Evolutionary conservation across 2,797 vertebrate species (phyloP), one percentile per base, ranked within the genome.

Genomic region (Anguilla pacifica): DNA sequence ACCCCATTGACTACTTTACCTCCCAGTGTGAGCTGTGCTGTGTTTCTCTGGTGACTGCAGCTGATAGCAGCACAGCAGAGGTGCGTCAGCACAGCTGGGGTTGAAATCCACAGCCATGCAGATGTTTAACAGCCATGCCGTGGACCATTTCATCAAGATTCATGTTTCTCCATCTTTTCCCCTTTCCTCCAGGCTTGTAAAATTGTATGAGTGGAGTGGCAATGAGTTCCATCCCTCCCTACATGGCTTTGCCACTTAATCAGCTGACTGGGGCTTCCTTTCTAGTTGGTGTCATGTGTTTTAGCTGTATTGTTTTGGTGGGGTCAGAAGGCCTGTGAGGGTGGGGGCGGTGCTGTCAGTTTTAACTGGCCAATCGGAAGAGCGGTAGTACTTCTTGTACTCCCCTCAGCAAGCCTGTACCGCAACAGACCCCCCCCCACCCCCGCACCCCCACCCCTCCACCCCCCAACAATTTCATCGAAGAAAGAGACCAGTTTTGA

Each of bases 1-100:
- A 94, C 92, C 35, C 92, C 93, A 94, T 91, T 95, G 95, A 95
- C 93, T 95, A 95, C 94, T 96, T 96, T 96, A 96, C 96, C 95
- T 95, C 94, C 94, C 95, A 94, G 89, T 95, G 93, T 94, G 94
- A 95, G 95, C 94, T 85, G 94, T 92, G 87, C 67, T 93, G 49
- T 91, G 88, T 90, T 91, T 93, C 90, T 93, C 88, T 82, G 83
- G 59, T 94, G 94, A 94, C 93, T 94, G 92, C 93, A 61, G 94
- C 92, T 93, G 95, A 96, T 25, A n/a, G 64, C 15, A 95, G 92
- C 92, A 88, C 83, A 91, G 93, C 94, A 95, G 95, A 96, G 91
- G 93, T 93, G 89, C 89, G 91, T 93, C 92, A 93, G 88, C 31
- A 88, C 61, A 89, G 90, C 89, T 91, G 86, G 90, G 88, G 86